Evolutionary conservation across 2,797 vertebrate genomes (phyloP).

Genomic region (Typhlichthys subterraneus): DNA sequence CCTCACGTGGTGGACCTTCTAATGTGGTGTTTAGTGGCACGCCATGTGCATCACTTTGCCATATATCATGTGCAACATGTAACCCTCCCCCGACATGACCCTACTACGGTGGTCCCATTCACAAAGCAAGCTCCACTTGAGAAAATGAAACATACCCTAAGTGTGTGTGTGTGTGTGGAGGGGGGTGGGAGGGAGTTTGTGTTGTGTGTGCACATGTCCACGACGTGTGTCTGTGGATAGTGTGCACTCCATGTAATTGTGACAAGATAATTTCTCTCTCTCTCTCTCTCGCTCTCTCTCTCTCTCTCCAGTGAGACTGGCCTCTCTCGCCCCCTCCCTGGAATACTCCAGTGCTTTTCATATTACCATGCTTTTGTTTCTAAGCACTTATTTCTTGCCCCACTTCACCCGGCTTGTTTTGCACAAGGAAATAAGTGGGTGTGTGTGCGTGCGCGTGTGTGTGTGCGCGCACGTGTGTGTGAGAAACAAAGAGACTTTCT

Average conservation of each 20-base stretch:
- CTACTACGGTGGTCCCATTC: slow-evolving; percentile 41
- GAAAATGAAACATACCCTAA: slow-evolving; percentile 44
- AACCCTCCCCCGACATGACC: slow-evolving; percentile 6
- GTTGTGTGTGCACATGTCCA: slow-evolving; percentile 1
- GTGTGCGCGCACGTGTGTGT: background rate
- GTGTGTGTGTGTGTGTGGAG: slow-evolving; percentile 2
- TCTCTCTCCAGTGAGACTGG: slow-evolving; percentile 25
- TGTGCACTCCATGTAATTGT: slow-evolving; percentile 53
- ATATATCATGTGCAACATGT: slow-evolving; percentile 17
- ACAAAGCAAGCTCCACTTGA: slow-evolving; percentile 50
- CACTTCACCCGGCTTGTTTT: slow-evolving; percentile 65
- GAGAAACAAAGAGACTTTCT: slow-evolving; percentile 25
- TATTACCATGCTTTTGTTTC: slow-evolving; percentile 68
- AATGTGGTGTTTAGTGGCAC: background rate
- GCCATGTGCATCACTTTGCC: background rate
- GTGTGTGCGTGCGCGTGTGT: slow-evolving; percentile 8
- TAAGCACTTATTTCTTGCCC: slow-evolving; percentile 64
- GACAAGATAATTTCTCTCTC: slow-evolving; percentile 64
- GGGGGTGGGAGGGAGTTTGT: background rate
- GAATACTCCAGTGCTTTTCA: slow-evolving; percentile 62
- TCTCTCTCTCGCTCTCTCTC: slow-evolving; percentile 25
- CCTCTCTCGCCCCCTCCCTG: slow-evolving; percentile 40
- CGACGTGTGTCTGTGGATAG: slow-evolving; percentile 1
- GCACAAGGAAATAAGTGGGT: slow-evolving; percentile 8
- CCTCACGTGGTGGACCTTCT: background rate